Evolutionary conservation across 1,140 invertebrate species (phyloP), one percentile per base, ranked within the genome.

Genomic region (Bombus consobrinus): DNA sequence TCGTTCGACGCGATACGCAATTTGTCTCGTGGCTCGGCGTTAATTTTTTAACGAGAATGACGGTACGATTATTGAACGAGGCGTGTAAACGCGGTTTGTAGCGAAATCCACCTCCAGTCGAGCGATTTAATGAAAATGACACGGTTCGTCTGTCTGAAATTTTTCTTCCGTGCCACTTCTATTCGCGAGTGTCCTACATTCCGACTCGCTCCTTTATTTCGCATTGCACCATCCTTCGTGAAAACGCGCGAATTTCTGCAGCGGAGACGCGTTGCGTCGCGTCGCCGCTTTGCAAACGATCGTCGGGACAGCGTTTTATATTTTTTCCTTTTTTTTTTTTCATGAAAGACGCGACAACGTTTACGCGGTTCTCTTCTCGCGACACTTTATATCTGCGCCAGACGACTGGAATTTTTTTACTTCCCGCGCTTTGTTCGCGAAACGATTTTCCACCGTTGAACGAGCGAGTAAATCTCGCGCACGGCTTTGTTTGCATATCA

Each of bases 41-140:
- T n/a, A 71, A 32, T 6, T 71, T 53, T 59, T 43, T 57, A 69
- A 80, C 43, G 25, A 34, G 41, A 22, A 80, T 25, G 59, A 68
- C 37, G 39, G n/a, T 8, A 32, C 8, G 34, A 13, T 59, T 6
- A 25, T 39, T 25, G 5, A 39, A 8, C 37, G 39, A 39, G 39
- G 25, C 32, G n/a, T 41, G 22, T 62, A 62, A 32, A 66, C 15
- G 32, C 6, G 2, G 15, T 39, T 34, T 13, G 13, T 80, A 64
- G 41, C 77, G 34, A 88, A 32, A 81, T 71, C 66, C 64, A n/a
- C 53, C 43, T 79, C 32, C 66, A 47, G 6, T 28, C 62, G 13
- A 5, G 6, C 2, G 25, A 53, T 73, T 80, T 77, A 81, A 89
- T 89, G 85, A 87, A 89, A 81, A 84, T 66, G 88, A 83, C 79